Base-by-base conservation (phyloP, 1,140 invertebrate species). In the Vollenhovia emeryi region DNA sequence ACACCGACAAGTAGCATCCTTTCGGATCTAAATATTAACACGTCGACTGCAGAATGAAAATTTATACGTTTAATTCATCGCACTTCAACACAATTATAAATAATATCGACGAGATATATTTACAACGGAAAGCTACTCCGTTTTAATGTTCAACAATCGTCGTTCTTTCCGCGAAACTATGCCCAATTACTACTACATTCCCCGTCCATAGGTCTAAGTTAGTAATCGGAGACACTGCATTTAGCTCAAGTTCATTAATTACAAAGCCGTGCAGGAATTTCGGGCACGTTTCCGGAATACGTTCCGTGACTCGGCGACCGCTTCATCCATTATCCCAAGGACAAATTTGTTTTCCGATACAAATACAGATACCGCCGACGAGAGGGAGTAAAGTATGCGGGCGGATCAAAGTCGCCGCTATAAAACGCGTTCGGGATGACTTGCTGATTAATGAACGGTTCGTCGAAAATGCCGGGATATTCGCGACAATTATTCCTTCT, bases 341-440 rank as follows among this genome's bases (percentile, higher is more conserved):
- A 93, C 92, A 94, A 94, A 94, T 94, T 93, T 94, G 93, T 94
- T 94, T 93, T 89, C 90, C 90, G 91, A 93, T 93, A 93, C 92
- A 91, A 92, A 93, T 89, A 85, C 88, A 90, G 91, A 89, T 90
- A 90, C 86, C 45, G 64, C 24, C 86, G 83, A 85, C 84, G 85
- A 78, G 85, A 78, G 86, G 78, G n/a, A 83, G 74, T 64, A 79
- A 88, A 82, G 78, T 89, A 89, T 79, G 89, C 84, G 85, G 59
- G 85, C 82, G 80, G 80, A 73, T 90, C 88, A 66, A 91, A 92
- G 87, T 89, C 69, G 45, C 30, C 71, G 88, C 91, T 89, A 88
- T 90, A 90, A 93, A 93, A 85, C 89, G 86, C 30, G 88, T 92
- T 89, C 84, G 73, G 85, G 84, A 90, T 92, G 89, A 91, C 91